Conservation (phyloP, 1,140 invertebrate genomes). For the Tenebrio molitor region DNA sequence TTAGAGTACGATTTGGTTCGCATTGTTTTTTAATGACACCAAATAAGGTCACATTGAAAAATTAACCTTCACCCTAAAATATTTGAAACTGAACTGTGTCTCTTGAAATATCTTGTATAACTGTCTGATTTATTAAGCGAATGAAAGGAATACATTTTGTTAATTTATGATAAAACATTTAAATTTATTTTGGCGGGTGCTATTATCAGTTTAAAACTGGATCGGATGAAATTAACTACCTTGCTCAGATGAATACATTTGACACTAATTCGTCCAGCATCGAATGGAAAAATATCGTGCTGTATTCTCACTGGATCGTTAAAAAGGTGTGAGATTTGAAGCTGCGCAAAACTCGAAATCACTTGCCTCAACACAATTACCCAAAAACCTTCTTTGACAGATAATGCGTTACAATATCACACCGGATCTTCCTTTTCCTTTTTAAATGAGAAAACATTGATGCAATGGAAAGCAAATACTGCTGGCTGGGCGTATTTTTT, state of each 20-base stretch:
- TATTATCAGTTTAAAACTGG: not conserved
- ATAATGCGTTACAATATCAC: not conserved
- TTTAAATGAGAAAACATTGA: conserved; percentile 21
- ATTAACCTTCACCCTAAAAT: no score
- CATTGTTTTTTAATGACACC: no score
- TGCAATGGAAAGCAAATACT: conserved; percentile 2
- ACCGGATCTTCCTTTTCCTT: not conserved
- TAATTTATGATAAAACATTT: conserved; percentile 20
- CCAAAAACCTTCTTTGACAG: not conserved
- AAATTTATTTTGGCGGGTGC: not conserved
- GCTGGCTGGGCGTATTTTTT: no score
- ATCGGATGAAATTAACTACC: no score
- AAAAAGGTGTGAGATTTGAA: conserved; percentile 1
- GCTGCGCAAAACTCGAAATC: not conserved
- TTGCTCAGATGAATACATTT: no score
- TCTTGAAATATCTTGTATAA: not conserved
- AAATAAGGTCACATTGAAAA: no score
- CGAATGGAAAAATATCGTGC: no score
- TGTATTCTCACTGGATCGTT: conserved; percentile 1
- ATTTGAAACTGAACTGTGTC: no score
- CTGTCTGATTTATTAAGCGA: no score
- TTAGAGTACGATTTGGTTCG: no score
- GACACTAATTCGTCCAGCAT: no score
- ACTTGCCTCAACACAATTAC: not conserved
- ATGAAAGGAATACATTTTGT: conserved; percentile 6